Evolutionary conservation across 2,797 vertebrate species (phyloP).

Genomic region (Phataginus tricuspis): DNA sequence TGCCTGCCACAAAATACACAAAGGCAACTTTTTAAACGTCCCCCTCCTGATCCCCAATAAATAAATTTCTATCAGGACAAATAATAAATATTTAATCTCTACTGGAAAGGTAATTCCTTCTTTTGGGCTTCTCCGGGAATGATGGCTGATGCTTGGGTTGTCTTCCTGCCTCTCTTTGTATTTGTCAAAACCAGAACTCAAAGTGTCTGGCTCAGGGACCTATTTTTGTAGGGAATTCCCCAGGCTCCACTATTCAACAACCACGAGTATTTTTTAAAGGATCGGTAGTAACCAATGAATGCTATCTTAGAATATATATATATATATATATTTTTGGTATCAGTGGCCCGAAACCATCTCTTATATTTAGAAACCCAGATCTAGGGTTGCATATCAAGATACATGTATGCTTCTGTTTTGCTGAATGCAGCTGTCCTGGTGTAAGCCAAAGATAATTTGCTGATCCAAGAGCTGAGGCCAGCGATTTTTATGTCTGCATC

Average conservation of each 20-base stretch:
- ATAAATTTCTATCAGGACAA: not conserved
- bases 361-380: conserved; percentile 90
- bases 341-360: conserved; percentile 64
- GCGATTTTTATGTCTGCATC: conserved; percentile 86
- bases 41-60: not conserved
- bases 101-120: conserved; percentile 7
- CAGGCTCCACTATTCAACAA: not conserved
- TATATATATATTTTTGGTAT: not conserved
- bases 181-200: not conserved
- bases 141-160: not conserved
- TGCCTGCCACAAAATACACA: too few species aligned
- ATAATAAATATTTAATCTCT: not conserved
- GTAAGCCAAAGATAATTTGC: conserved; percentile 82
- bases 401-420: conserved; percentile 87
- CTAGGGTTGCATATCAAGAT: conserved; percentile 92
- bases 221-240: not conserved
- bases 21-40: not conserved
- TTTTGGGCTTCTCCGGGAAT: not conserved
- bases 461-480: conserved; percentile 87
- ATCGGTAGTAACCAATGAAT: not conserved
- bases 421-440: conserved; percentile 88
- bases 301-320: not conserved
- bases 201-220: not conserved
- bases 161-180: not conserved
- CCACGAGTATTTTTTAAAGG: not conserved